A percentile compares a stretch with the other conserved stretches of the same genome.
Conservation (phyloP, 2,797 vertebrate species). For the Trematomus bernacchii region DNA sequence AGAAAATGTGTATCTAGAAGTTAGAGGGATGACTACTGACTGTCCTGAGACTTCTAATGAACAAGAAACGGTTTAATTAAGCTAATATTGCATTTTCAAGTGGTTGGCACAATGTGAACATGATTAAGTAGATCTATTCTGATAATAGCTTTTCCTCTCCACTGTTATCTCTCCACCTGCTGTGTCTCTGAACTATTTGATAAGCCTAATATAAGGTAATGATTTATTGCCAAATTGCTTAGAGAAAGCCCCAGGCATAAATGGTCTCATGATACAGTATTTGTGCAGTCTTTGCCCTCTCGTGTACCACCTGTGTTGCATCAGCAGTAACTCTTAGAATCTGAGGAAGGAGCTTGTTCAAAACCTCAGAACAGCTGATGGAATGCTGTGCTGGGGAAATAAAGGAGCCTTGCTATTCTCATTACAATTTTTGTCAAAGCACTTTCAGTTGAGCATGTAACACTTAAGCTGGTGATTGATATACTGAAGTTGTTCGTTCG, state of each 20-base stretch:
- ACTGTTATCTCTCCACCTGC: constrained; percentile 64
- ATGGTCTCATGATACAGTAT: constrained; percentile 15
- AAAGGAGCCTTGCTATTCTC: background rate
- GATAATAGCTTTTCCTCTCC: constrained; percentile 62
- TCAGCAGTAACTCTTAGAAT: background rate
- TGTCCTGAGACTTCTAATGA: constrained; percentile 41
- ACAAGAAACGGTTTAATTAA: constrained; percentile 45
- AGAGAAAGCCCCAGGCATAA: constrained; percentile 40
- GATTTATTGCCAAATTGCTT: constrained; percentile 50
- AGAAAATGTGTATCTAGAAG: constrained; percentile 20
- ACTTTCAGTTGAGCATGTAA: background rate
- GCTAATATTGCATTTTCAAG: constrained; percentile 54
- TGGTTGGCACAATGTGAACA: constrained; percentile 53
- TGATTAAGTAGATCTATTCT: constrained; percentile 62
- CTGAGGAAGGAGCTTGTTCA: constrained; percentile 9
- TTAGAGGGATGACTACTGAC: constrained; percentile 14
- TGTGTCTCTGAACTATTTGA: constrained; percentile 62
- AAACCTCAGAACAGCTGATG: constrained; percentile 3
- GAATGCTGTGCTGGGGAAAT: background rate
- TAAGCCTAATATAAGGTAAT: constrained; percentile 49
- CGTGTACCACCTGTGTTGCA: constrained; percentile 1
- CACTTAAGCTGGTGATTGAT: background rate
- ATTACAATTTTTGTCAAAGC: background rate
- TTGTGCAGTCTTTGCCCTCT: constrained; percentile 9
- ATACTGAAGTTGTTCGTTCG: background rate